phyloP scores from a whole-genome alignment of 1,140 invertebrate genomes.

The Eumeta japonica region DNA sequence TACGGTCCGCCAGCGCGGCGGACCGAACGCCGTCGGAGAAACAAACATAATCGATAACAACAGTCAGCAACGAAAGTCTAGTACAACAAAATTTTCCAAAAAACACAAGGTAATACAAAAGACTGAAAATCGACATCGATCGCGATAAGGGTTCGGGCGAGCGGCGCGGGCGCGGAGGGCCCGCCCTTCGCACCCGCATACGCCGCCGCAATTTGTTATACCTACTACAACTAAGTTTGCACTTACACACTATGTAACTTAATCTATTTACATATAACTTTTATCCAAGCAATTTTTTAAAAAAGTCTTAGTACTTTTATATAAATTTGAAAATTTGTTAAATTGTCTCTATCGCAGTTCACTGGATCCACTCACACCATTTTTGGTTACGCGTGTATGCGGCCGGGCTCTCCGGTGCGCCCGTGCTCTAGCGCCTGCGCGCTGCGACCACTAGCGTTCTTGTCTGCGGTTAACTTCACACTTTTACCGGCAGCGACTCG shows the following conservation, averaged over 20 bases:
- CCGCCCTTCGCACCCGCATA: no score
- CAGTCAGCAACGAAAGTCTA: slow-evolving; percentile 25
- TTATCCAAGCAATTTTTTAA: slow-evolving; percentile 51
- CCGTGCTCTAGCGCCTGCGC: no score
- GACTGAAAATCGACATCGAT: no score
- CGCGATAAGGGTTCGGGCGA: no score
- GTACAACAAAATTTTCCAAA: no score
- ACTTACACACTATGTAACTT: slow-evolving; percentile 45
- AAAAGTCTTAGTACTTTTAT: slow-evolving; percentile 54
- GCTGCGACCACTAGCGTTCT: no score
- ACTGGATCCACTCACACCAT: slow-evolving; percentile 51
- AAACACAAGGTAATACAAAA: no score
- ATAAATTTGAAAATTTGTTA: slow-evolving; percentile 57
- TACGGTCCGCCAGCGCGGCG: slow-evolving; percentile 11
- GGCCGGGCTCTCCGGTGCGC: no score
- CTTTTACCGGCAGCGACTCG: no score
- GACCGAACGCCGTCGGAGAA: not conserved
- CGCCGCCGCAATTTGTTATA: slow-evolving; percentile 56
- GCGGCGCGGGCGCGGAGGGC: no score
- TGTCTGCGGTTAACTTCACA: no score
- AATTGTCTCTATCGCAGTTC: slow-evolving; percentile 52
- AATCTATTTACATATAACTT: slow-evolving; percentile 53
- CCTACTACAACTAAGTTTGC: slow-evolving; percentile 54
- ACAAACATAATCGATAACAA: slow-evolving; percentile 13
- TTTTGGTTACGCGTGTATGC: slow-evolving; percentile 29